Base-by-base conservation (phyloP, 1,140 invertebrate species). In the Drosophila carrolli region DNA sequence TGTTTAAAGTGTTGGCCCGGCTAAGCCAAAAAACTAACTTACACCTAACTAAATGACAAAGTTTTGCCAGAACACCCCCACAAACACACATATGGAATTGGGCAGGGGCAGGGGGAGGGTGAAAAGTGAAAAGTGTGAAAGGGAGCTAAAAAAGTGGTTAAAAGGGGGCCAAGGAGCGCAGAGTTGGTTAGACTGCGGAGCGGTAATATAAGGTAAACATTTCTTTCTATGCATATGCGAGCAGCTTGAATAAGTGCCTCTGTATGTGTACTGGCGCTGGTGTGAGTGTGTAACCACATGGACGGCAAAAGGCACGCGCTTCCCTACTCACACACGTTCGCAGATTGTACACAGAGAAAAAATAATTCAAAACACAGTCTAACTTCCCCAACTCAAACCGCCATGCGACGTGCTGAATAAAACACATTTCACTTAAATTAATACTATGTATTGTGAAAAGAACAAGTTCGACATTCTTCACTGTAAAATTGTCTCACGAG, bases 41-140 rank as follows among this genome's bases (percentile, higher is more conserved):
- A 78, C 82, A 85, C 82, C 82, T 86, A 85, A 85, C 82, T 85
- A 78, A 85, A 86, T 85, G 82, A 86, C 82, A 86, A 85, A 85
- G 82, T 86, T 85, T 86, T 72, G 44, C 62, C 11, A 37, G 27
- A 19, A 50, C 43, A 32, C 43, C 35, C 11, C 29, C 16, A 16
- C 44, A 59, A 19, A 46, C 32, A n/a, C 51, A 23, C 60, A 14
- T 43, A 29, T 32, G 8, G 5, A 44, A 35, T 47, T 43, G n/a
- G 54, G 19, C 14, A 29, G 5, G n/a, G 23, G 19, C 1, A 23
- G 7, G 7, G 4, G 6, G 1, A 8, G 8, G 2, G 29, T 32
- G 8, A 8, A 32, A 32, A 32, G 54, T 38, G 53, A 13, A 13
- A 40, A 7, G 5, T 0, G 54, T 16, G 14, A 2, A 32, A 4